Evolutionary conservation across 2,797 vertebrate genomes (phyloP).

Genomic region (Poecilia velifera): DNA sequence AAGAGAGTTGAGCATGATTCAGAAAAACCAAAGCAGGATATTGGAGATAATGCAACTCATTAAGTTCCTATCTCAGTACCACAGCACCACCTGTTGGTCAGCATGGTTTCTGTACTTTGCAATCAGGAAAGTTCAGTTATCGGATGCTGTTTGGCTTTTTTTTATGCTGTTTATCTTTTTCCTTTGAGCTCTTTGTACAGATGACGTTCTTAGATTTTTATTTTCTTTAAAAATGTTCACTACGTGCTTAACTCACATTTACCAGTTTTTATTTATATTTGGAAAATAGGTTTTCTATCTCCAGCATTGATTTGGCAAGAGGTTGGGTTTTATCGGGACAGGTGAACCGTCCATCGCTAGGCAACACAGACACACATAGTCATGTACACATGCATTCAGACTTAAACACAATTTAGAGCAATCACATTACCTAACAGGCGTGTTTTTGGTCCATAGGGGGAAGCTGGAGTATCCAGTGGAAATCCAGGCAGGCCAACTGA

Average conservation of each 20-base stretch:
- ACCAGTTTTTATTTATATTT: background rate
- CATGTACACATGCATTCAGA: background rate
- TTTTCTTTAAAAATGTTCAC: background rate
- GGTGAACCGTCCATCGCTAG: background rate
- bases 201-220: background rate
- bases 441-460: background rate
- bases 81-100: slow-evolving; percentile 72
- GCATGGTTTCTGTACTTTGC: background rate
- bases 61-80: slow-evolving; percentile 14
- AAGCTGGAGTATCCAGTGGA: background rate
- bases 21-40: slow-evolving; percentile 34
- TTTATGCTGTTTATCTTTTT: background rate
- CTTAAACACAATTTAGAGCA: background rate
- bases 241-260: background rate
- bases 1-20: slow-evolving; percentile 35
- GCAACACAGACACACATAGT: background rate
- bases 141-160: background rate
- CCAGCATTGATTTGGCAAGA: background rate
- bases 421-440: background rate
- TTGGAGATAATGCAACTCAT: slow-evolving; percentile 11
- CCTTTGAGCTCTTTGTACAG: background rate
- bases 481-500: background rate
- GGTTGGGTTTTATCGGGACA: background rate
- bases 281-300: background rate
- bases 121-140: background rate